A percentile compares a stretch with the other conserved stretches of the same genome.
Conservation (phyloP, 2,797 vertebrate genomes). For the Sebastes minor region DNA sequence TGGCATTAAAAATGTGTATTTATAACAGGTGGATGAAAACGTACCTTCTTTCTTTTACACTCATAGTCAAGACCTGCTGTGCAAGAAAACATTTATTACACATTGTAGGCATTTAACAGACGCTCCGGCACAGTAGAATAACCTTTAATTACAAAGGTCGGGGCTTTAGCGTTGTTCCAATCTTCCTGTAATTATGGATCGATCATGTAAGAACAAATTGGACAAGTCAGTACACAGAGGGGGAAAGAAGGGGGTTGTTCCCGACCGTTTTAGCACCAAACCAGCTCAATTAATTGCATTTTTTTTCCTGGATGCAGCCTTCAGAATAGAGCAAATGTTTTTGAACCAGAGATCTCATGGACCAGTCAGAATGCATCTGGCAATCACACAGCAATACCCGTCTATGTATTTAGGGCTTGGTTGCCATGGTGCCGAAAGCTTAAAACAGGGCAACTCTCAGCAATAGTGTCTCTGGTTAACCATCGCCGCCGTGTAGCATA, state of each 20-base stretch:
- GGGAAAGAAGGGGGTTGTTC: neutral
- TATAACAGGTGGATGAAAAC: neutral
- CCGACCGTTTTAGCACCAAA: neutral
- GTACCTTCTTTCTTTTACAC: neutral
- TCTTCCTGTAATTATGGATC: neutral
- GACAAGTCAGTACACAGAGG: neutral
- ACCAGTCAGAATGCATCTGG: constrained; percentile 31
- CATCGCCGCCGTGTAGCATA: constrained; percentile 21
- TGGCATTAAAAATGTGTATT: neutral
- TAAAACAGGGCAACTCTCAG: constrained; percentile 40
- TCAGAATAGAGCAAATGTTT: constrained; percentile 4
- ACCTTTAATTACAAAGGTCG: constrained; percentile 31
- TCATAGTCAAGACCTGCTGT: neutral
- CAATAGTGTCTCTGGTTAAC: constrained; percentile 49
- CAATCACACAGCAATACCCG: neutral
- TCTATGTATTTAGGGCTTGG: constrained; percentile 39
- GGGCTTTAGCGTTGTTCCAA: neutral
- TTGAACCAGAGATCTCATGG: constrained; percentile 3
- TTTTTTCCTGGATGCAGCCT: neutral
- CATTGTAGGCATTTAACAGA: neutral
- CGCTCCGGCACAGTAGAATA: neutral
- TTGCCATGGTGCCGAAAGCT: constrained; percentile 49
- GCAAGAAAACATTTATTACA: neutral
- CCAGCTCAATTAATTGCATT: neutral
- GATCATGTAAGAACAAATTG: neutral